A percentile compares a stretch with the other conserved stretches of the same genome.
Conservation (phyloP, 2,888 invertebrate species). For the Rosalia funebris region DNA sequence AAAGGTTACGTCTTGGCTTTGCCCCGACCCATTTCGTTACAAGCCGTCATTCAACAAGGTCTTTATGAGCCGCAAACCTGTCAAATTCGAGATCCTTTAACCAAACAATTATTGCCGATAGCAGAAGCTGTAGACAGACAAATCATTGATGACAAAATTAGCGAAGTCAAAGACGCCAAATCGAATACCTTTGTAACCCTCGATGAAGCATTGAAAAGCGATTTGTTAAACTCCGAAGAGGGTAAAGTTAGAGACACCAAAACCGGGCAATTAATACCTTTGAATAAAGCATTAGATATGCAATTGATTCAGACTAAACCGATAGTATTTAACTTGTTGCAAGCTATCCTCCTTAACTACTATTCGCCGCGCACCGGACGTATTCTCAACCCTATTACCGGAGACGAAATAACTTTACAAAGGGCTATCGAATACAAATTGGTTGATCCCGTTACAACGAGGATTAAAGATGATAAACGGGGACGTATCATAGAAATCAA, state of each 20-base stretch:
- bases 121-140: conserved; percentile 82
- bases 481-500: conserved; percentile 74
- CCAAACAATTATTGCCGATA: conserved; percentile 76
- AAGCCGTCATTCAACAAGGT: conserved; percentile 77
- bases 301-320: conserved; percentile 77
- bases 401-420: conserved; percentile 77
- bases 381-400: conserved; percentile 81
- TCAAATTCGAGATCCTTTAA: conserved; percentile 77
- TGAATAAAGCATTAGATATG: conserved; percentile 76
- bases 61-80: conserved; percentile 77
- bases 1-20: conserved; percentile 76
- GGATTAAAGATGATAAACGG: conserved; percentile 78
- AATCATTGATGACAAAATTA: conserved; percentile 83
- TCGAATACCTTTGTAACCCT: conserved; percentile 78
- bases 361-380: conserved; percentile 78
- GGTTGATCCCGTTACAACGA: conserved; percentile 76
- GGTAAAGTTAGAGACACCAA: conserved; percentile 80
- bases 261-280: conserved; percentile 74
- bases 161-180: conserved; percentile 81
- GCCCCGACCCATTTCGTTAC: conserved; percentile 79
- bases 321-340: conserved; percentile 76
- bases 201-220: conserved; percentile 76
- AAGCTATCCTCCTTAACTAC: conserved; percentile 80
- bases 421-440: conserved; percentile 79
- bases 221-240: conserved; percentile 74